Percentiles rank a stretch among this genome's conserved stretches.
Evolutionary conservation across 2,888 invertebrate species (phyloP).

Genomic region (Rugalucina vietnamica): DNA sequence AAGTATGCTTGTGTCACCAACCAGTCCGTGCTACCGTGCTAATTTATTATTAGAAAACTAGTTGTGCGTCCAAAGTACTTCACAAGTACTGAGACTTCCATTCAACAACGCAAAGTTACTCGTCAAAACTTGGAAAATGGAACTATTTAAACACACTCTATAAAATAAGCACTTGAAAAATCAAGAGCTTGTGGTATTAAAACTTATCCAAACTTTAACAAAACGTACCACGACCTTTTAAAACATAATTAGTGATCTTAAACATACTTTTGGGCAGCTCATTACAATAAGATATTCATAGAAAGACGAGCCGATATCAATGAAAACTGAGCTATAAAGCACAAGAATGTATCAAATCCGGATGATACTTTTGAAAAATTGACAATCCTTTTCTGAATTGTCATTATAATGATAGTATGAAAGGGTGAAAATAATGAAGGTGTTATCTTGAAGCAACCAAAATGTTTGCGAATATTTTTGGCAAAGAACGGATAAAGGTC

Average conservation of each 20-base stretch:
- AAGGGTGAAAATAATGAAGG: too few relatives aligned
- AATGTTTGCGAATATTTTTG: too few relatives aligned
- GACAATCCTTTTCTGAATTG: not conserved
- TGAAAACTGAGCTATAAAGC: not conserved
- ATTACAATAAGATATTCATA: not conserved
- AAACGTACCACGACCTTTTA: not conserved
- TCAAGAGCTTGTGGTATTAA: not conserved
- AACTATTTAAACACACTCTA: not conserved
- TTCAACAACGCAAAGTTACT: too few relatives aligned
- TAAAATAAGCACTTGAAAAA: not conserved
- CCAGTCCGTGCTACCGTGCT: too few relatives aligned
- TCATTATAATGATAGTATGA: too few relatives aligned
- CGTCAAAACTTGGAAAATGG: not conserved
- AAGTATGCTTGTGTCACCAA: too few relatives aligned
- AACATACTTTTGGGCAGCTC: not conserved
- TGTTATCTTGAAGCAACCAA: too few relatives aligned
- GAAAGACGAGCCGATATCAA: not conserved
- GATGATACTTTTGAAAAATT: not conserved
- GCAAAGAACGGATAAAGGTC: too few relatives aligned
- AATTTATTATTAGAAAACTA: too few relatives aligned
- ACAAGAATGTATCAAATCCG: not conserved
- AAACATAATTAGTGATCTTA: slow-evolving; percentile 1
- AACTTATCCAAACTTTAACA: not conserved
- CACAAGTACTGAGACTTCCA: too few relatives aligned
- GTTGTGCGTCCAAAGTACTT: too few relatives aligned